Base-by-base conservation (phyloP, 1,140 invertebrate genomes). In the Euglossa dilemma region DNA sequence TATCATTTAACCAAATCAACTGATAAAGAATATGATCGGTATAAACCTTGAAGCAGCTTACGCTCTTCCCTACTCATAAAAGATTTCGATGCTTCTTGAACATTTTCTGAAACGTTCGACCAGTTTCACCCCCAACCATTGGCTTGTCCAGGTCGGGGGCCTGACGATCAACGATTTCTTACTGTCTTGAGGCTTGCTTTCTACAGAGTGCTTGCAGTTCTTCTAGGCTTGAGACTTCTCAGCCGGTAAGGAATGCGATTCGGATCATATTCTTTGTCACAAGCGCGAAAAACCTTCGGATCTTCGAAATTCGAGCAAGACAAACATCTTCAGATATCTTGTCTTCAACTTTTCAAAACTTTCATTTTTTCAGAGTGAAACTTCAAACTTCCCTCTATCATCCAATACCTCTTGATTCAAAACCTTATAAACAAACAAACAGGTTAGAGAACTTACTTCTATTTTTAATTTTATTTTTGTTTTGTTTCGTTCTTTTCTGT, bases 381-480 rank as follows among this genome's bases (percentile, higher is more conserved):
- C 93, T 94, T 94, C 93, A 94, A 94, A 94, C 93, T 94, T 94
- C 93, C 93, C 94, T 94, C 93, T 93, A 94, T 94, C 94, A 94
- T 94, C 94, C 94, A 94, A 94, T 94, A 94, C 94, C 94, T 94
- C 94, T 94, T 94, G 93, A 94, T 94, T 94, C 94, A 94, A 92
- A 94, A 94, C 94, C 94, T 94, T 94, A 94, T 94, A 94, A 94
- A 94, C 94, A 94, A 94, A 94, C 91, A 94, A 94, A 94, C 88
- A 93, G 91, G 93, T 94, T 94, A 94, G 93, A 94, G 91, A 94
- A 93, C 92, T 93, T 94, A 93, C 88, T 90, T 86, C 85, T 90
- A 91, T 78, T 80, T 87, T 81, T 85, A 90, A 83, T 85, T 90
- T 91, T 86, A 90, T 85, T 90, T 86, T 86, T 81, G 69, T 82